Evolutionary conservation across 1,140 invertebrate species (phyloP).

Genomic region (Halictus rubicundus): DNA sequence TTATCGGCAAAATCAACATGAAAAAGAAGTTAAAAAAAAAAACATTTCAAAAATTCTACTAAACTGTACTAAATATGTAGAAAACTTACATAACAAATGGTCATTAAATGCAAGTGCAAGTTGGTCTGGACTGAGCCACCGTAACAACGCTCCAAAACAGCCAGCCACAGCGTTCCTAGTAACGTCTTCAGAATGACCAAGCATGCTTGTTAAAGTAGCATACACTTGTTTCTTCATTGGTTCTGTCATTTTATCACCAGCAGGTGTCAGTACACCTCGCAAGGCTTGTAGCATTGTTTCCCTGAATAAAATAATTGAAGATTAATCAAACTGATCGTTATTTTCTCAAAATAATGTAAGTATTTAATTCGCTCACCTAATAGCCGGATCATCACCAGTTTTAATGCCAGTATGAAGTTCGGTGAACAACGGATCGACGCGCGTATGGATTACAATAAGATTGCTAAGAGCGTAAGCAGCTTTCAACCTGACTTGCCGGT

Average conservation of each 20-base stretch:
- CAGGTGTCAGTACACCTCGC: conserved; percentile 89
- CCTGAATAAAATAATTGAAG: conserved; percentile 74
- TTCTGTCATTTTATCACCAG: conserved; percentile 94
- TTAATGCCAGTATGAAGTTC: conserved; percentile 94
- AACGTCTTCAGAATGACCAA: conserved; percentile 89
- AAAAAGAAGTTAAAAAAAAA: no score
- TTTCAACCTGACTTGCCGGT: conserved; percentile 92
- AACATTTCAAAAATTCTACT: no score
- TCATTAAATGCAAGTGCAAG: conserved; percentile 88
- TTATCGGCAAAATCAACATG: no score
- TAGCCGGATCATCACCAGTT: conserved; percentile 89
- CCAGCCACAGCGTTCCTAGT: conserved; percentile 91
- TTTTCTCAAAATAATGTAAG: not conserved
- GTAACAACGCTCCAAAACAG: conserved; percentile 92
- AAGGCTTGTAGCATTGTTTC: conserved; percentile 96
- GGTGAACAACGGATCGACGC: conserved; percentile 93
- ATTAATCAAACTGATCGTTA: not conserved
- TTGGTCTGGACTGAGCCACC: conserved; percentile 88
- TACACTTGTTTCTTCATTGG: conserved; percentile 89
- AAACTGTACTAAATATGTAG: not conserved
- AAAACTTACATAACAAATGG: conserved; percentile 85
- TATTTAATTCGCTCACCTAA: conserved; percentile 82
- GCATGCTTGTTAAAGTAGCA: conserved; percentile 85
- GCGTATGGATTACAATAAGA: conserved; percentile 93
- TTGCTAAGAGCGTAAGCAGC: conserved; percentile 93